Evolutionary conservation across 2,888 invertebrate species (phyloP), one percentile per base, ranked within the genome.

Genomic region (Dilophus febrilis): DNA sequence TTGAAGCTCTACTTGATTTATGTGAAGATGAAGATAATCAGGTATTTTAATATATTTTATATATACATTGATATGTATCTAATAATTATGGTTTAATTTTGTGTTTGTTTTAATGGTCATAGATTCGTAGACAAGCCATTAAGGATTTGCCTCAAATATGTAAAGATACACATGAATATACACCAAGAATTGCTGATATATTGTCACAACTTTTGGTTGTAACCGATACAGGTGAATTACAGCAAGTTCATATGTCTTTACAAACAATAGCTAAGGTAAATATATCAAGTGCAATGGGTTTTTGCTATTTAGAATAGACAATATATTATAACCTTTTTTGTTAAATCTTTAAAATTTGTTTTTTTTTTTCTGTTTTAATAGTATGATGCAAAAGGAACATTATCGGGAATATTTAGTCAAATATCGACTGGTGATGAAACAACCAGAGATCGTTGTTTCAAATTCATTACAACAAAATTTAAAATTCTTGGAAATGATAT

Each of bases 61-160:
- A n/a, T n/a, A n/a, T n/a, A n/a, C n/a, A n/a, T 37, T 12, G 10
- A 12, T 17, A 5, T 36, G 17, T 32, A 40, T 41, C 34, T 41
- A 47, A 3, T 51, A 40, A 51, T 46, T 44, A n/a, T n/a, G n/a
- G n/a, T n/a, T n/a, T n/a, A n/a, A n/a, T n/a, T n/a, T n/a, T n/a
- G n/a, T n/a, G n/a, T n/a, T n/a, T n/a, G n/a, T n/a, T n/a, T n/a
- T n/a, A n/a, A n/a, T n/a, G n/a, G n/a, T n/a, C 57, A 59, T 38
- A 91, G 91, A 91, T 91, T 51, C 72, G 92, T 16, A 91, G 91
- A 54, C 88, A 88, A 67, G 92, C 91, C 12, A 90, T 92, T 48
- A 90, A 88, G 64, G 84, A 87, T 56, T 66, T 97, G 45, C 88
- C 92, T 11, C 68, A 73, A 32, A 66, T 95, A 42, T 92, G 91